Evolutionary conservation across 2,797 vertebrate species (phyloP).

Genomic region (Mormyrus hasselquistii): DNA sequence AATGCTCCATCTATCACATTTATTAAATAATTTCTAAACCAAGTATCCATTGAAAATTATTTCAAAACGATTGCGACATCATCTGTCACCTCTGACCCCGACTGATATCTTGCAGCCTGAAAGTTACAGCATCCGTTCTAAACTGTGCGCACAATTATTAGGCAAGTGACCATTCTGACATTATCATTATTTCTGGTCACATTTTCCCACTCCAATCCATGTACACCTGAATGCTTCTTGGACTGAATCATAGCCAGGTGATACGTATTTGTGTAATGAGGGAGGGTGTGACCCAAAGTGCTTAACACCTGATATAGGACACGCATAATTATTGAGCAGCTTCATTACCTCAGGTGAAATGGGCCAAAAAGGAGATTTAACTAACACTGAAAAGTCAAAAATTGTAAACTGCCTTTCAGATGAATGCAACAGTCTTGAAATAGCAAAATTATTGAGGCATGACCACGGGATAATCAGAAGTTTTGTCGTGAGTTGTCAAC

Average conservation of each 20-base stretch:
- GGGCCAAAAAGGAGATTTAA: neutral
- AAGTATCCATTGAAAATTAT: neutral
- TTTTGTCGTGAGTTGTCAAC: neutral
- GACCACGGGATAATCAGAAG: neutral
- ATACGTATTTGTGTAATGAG: neutral
- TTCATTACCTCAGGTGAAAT: neutral
- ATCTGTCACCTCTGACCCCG: neutral
- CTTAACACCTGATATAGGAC: neutral
- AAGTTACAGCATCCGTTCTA: neutral
- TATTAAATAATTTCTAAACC: neutral
- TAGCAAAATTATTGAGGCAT: neutral
- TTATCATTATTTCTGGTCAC: neutral
- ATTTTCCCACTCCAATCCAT: neutral
- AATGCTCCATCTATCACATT: neutral
- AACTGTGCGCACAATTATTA: neutral
- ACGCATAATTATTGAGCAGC: neutral
- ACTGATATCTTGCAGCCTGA: neutral
- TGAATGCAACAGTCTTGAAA: neutral
- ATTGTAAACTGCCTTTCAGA: neutral
- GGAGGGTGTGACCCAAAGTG: neutral
- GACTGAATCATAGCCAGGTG: neutral
- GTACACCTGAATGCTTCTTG: neutral
- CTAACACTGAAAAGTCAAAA: neutral
- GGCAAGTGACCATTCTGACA: constrained; percentile 5
- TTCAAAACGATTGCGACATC: neutral